Base-by-base conservation (phyloP, 2,888 invertebrate species). In the Argyresthia goedartella region DNA sequence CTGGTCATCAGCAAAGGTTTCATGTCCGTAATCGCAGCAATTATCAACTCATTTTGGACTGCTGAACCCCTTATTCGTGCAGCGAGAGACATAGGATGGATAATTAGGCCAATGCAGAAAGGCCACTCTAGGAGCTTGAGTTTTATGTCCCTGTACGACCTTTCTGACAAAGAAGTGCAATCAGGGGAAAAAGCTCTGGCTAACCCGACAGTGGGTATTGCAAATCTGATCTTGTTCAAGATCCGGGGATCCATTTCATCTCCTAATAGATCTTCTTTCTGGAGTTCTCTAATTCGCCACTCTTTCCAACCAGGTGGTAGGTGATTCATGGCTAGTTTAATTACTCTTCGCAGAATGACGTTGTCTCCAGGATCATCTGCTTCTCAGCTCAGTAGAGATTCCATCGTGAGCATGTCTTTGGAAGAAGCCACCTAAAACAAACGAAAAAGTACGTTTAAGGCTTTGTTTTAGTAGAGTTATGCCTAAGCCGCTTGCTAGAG, bases 131-230 rank as follows among this genome's bases (percentile, higher is more conserved):
- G 45, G 52, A 64, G 57, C 36, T 54, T 57, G 1, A 59, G 35
- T 52, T 63, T 65, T 14, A 56, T 57, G 46, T 59, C 55, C 33
- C 59, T 44, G 49, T 56, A 65, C 9, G 46, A 52, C 42, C 53
- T 56, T 46, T 65, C 62, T 7, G 53, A 64, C 63, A 50, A 60
- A 58, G 34, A 65, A 54, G 52, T 76, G 74, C 53, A 56, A 6
- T 53, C 51, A 14, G 61, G 62, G 4, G 55, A 52, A 33, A 64
- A 64, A n/a, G n/a, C n/a, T n/a, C n/a, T n/a, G 2, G 63, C 63
- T 33, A 64, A 43, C 8, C 52, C 60, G 0, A 61, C 57, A 1
- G 59, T 63, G 6, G 61, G 63, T 4, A 62, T 49, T 1, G 60
- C 62, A 47, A 61, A 64, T 34, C 61, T 56, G 1, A 63, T 46